Evolutionary conservation across 2,113 vertebrate species (phyloP), one percentile per base, ranked within the genome.

Genomic region (Eudyptes chrysolophus): DNA sequence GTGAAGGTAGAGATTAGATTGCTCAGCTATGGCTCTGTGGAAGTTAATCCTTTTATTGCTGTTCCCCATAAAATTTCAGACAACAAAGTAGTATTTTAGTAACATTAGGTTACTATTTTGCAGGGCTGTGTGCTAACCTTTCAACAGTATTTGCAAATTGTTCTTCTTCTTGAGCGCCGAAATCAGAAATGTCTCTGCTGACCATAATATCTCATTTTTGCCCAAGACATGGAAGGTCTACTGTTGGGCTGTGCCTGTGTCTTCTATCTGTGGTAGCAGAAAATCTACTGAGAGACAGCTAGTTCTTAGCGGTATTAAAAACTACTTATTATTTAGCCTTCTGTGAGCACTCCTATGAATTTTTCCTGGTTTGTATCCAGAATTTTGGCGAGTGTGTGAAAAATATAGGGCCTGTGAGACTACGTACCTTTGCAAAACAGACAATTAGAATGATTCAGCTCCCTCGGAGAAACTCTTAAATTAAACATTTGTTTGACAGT

Each of bases 31-130:
- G n/a, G 19, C 29, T 85, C 57, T 77, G 52, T 92, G 66, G 54
- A 77, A 77, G 81, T 62, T 91, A 94, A 93, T 96, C 75, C 71
- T 92, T 96, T 94, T 94, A 93, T 78, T 94, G 81, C 70, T 38
- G 46, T 58, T 94, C n/a, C 25, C 1, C 21, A 2, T 76, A 89
- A 86, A 68, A 89, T 71, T 86, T 64, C 88, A 65, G 70, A 30
- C 40, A 88, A 79, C 52, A 74, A 83, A 87, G 42, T 5, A 55
- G 20, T n/a, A 24, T 80, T 92, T 80, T 49, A 46, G 57, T 68
- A 86, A 69, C 34, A 22, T n/a, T 61, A 58, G 18, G 27, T 71
- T 85, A 44, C 58, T 20, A 6, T 72, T 87, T 82, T 48, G 22
- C 77, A 55, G 58, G 32, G 12, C 38, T 75, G 7, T 58, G 42